phyloP scores from a whole-genome alignment of 2,113 vertebrate genomes.

The Melanerpes aurifrons region DNA sequence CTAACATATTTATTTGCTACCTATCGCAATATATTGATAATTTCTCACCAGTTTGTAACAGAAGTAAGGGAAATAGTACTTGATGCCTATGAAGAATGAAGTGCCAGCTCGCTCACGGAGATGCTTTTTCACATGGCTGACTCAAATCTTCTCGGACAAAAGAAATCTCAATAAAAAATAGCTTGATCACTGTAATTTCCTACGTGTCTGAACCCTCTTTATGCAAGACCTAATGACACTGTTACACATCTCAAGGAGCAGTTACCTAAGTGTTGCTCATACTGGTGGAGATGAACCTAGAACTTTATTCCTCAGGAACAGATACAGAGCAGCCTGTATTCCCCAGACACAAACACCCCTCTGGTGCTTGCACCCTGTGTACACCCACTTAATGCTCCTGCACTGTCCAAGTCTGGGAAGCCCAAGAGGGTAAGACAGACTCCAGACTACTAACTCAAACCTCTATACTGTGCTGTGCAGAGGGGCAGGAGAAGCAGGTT shows the following conservation, averaged over 20 bases:
- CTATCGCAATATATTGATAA: neutral
- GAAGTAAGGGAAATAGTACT: neutral
- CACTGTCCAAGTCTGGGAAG: accelerated
- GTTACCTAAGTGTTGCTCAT: neutral
- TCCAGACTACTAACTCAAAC: neutral
- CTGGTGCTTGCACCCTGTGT: neutral
- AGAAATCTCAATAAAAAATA: constrained; percentile 13
- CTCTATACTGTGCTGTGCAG: neutral
- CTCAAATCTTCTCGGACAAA: neutral
- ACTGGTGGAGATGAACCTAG: neutral
- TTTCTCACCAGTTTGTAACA: neutral
- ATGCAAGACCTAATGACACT: neutral
- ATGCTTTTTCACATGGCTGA: neutral
- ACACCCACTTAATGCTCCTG: accelerated
- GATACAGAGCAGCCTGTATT: neutral
- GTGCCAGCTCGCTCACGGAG: neutral
- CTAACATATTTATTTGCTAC: neutral
- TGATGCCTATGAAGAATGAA: neutral
- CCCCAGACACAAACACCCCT: neutral
- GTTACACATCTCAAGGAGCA: neutral
- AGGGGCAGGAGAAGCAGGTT: neutral
- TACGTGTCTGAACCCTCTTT: neutral
- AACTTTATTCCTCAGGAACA: neutral
- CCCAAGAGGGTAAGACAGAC: neutral
- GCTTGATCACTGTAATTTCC: neutral